Evolutionary conservation across 1,140 invertebrate genomes (phyloP), one percentile per base, ranked within the genome.

Genomic region (Scylla paramamosain): DNA sequence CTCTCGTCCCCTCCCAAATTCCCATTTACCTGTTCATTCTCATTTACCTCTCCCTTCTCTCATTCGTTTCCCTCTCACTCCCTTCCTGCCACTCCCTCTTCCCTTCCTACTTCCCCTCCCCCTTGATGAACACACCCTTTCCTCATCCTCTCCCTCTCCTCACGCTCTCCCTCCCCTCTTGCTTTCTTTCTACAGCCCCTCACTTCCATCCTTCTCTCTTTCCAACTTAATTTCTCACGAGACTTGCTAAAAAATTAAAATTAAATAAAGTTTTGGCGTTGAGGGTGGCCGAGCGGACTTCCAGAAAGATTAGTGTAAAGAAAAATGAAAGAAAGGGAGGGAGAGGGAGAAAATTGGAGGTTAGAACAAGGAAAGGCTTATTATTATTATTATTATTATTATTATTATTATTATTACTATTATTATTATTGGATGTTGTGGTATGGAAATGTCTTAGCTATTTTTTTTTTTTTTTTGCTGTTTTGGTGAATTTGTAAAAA

Each of bases 211-310:
- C 52, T 59, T 20, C 16, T 59, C 52, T 59, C 52, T 12, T n/a
- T n/a, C 25, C 67, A 77, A 77, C 67, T 77, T 77, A 77, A 77
- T 77, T 77, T 77, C 67, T 77, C 25, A 8, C 67, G 67, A 77
- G 67, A n/a, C 20, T 77, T 77, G 20, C 67, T 25, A 77, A 77
- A n/a, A 39, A 77, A 77, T 77, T 25, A n/a, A 77, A 77, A 77
- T 77, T 77, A 77, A n/a, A 77, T 77, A 77, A 77, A 77, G 67
- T 77, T 77, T 77, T 77, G 25, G 20, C 67, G 67, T 77, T 77
- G 67, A 25, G 67, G 25, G 67, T 20, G 67, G 20, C n/a, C 67
- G 67, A 77, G 20, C 67, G 6, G 67, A n/a, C 20, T 77, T 77
- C 1, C 67, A 77, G 67, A 20, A n/a, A n/a, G 67, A 77, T 77